Evolutionary conservation across 2,888 invertebrate genomes (phyloP).

Genomic region (Eilema sororculum): DNA sequence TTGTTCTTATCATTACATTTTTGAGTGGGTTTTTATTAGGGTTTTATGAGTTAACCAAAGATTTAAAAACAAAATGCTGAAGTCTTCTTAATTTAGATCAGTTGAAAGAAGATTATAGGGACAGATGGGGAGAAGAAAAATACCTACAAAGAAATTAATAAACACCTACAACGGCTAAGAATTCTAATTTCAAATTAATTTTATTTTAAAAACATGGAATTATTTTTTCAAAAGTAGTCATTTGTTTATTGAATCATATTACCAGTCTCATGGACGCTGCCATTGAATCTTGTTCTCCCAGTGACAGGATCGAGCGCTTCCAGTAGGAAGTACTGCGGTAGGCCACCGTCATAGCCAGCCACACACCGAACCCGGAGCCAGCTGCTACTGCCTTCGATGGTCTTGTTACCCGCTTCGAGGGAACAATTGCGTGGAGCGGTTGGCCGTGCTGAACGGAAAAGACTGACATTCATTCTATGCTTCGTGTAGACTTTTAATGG

Average conservation of each 20-base stretch:
- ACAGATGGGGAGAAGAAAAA: not conserved
- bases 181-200: no score
- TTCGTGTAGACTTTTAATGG: not conserved
- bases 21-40: not conserved
- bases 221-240: no score
- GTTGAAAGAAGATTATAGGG: not conserved
- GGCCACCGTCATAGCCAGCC: slow-evolving; percentile 95
- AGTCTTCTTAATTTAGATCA: not conserved
- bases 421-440: slow-evolving; percentile 95
- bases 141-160: not conserved
- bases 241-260: no score
- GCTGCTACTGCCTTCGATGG: slow-evolving; percentile 76
- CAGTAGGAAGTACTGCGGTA: slow-evolving; percentile 94
- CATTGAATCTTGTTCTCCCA: slow-evolving; percentile 90
- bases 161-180: not conserved
- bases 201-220: no score
- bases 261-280: slow-evolving; percentile 87
- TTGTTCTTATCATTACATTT: not conserved
- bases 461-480: not conserved
- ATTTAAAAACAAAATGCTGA: not conserved
- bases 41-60: not conserved
- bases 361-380: slow-evolving; percentile 94
- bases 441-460: slow-evolving; percentile 89
- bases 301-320: slow-evolving; percentile 93
- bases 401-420: slow-evolving; percentile 87